Evolutionary conservation across 2,888 invertebrate species (phyloP).

Genomic region (Epirrhoe alternata): DNA sequence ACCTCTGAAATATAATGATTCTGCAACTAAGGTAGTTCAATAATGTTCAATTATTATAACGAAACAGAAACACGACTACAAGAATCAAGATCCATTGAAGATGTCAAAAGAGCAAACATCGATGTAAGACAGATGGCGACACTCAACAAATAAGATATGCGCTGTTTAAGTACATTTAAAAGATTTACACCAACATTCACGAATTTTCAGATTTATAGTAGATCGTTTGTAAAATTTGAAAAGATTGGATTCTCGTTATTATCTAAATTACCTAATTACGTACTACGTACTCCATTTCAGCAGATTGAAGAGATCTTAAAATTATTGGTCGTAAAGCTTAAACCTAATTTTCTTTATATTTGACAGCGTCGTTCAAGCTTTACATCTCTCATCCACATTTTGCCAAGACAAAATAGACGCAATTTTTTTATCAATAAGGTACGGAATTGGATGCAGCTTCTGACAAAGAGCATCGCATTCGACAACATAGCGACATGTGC

Average conservation of each 20-base stretch:
- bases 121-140: too few relatives aligned
- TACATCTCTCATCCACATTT: constrained; percentile 48
- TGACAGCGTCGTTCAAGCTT: constrained; percentile 56
- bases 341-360: constrained; percentile 49
- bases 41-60: too few relatives aligned
- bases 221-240: neutral
- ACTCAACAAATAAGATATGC: too few relatives aligned
- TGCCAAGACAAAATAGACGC: constrained; percentile 14
- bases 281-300: neutral
- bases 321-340: constrained; percentile 39
- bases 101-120: too few relatives aligned
- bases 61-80: too few relatives aligned
- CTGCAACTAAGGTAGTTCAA: neutral
- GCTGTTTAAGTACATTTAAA: too few relatives aligned
- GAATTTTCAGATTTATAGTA: neutral
- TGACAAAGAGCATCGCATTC: constrained; percentile 25
- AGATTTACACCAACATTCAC: too few relatives aligned
- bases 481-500: constrained; percentile 37
- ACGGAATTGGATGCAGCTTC: constrained; percentile 36
- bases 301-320: constrained; percentile 38
- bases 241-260: neutral
- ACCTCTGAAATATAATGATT: constrained; percentile 4
- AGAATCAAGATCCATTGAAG: too few relatives aligned
- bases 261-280: constrained; percentile 4
- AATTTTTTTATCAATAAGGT: constrained; percentile 34